Evolutionary conservation across 2,797 vertebrate species (phyloP).

Genomic region (Rhabdomys pumilio): DNA sequence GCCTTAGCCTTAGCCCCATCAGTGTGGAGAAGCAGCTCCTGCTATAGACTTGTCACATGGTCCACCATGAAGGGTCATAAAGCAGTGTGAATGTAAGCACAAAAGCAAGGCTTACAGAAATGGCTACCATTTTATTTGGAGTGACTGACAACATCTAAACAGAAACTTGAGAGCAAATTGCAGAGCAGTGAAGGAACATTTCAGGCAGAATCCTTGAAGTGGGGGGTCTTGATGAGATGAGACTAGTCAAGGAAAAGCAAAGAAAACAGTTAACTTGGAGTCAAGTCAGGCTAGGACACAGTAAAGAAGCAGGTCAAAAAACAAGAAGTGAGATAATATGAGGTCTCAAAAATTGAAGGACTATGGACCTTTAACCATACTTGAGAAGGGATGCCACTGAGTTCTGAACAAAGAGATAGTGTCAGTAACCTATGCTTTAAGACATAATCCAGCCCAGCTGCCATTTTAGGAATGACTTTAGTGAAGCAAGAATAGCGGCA

Average conservation of each 20-base stretch:
- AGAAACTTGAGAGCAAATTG: constrained; percentile 21
- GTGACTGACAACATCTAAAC: background rate
- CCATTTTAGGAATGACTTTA: background rate
- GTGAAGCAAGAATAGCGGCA: background rate
- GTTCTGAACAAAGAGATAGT: background rate
- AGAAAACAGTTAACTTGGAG: background rate
- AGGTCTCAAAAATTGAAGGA: background rate
- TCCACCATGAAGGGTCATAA: background rate
- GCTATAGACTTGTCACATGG: background rate
- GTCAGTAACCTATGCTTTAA: background rate
- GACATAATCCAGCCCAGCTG: background rate
- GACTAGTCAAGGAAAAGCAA: background rate
- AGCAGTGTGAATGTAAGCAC: background rate
- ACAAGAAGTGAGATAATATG: background rate
- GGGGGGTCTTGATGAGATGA: background rate
- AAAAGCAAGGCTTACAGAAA: background rate
- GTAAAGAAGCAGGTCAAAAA: background rate
- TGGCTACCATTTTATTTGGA: background rate
- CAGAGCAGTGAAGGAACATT: background rate
- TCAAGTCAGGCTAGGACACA: background rate
- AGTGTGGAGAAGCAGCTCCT: background rate
- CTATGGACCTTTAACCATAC: background rate
- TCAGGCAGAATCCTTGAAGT: background rate
- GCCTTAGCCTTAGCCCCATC: background rate
- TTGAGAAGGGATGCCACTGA: background rate